These are phyloP conservation scores for Scolopax mira DNA, from an alignment of 2,113 vertebrate species.

Conservation along the genomic window DNA sequence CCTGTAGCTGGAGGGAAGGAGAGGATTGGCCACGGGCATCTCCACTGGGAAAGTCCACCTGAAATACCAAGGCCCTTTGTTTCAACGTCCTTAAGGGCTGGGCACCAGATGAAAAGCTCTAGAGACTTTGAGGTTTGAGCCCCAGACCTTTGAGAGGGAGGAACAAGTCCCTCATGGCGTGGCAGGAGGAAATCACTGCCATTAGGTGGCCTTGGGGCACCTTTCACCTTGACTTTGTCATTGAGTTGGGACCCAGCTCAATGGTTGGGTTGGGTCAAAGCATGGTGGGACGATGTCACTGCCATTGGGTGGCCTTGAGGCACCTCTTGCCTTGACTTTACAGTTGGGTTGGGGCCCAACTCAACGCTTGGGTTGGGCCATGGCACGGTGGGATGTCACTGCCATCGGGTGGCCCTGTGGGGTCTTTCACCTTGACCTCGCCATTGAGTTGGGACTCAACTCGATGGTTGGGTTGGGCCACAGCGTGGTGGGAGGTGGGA, in stretches of 20 bases:
- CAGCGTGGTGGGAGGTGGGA: neutral
- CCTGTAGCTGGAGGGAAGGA: neutral
- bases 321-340: accelerated
- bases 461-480: neutral
- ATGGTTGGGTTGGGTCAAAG: accelerated
- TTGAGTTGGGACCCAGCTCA: neutral
- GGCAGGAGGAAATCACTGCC: neutral
- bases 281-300: neutral
- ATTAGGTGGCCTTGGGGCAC: neutral
- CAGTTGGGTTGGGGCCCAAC: neutral
- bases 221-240: accelerated
- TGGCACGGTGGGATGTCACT: neutral
- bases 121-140: neutral
- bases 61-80: neutral
- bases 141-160: accelerated
- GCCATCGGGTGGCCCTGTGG: no score
- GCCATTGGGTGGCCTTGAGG: neutral
- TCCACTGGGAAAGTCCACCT: no score
- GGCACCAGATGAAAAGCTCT: neutral
- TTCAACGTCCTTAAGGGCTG: neutral
- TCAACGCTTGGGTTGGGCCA: no score
- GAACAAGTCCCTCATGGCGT: accelerated
- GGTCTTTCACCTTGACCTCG: neutral
- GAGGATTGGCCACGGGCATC: neutral
- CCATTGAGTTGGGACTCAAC: neutral